Base-by-base conservation (phyloP, 2,797 vertebrate genomes). In the Salarias fasciatus region DNA sequence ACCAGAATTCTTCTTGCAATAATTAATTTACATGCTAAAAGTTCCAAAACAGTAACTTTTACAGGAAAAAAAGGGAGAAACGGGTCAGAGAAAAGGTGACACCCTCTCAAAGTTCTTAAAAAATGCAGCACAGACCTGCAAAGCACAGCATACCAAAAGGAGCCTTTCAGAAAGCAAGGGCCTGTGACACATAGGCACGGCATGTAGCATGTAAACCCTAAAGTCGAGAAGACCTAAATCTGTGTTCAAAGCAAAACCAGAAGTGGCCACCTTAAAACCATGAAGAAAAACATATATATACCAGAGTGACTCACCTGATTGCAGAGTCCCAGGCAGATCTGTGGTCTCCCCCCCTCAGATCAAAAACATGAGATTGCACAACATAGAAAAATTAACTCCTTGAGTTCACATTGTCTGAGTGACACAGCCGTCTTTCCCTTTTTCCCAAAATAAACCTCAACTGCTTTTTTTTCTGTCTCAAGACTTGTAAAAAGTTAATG, bases 321-420 rank as follows among this genome's bases (percentile, higher is more conserved):
- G 80, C 52, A 67, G 57, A 72, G 40, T 80, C 70, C 63, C 73
- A 69, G 70, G 69, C 69, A 83, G 85, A 73, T 75, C 66, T 54
- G 18, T 24, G 29, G 51, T 77, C 77, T 72, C 58, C 64, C 57
- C 33, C 53, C 11, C 56, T 87, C 73, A 88, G 67, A 57, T 72
- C 72, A 79, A 72, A 86, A 79, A 69, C 84, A 89, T 76, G 46
- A 51, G 79, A 79, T 92, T 93, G 81, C 91, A 89, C 88, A 93
- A 92, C 77, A 83, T 24, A 68, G 24, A 68, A 85, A 61, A 82
- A 84, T 75, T 69, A 59, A 77, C 80, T 63, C 67, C 75, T 62
- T 56, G 59, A 56, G 42, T 77, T 86, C 76, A 85, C 64, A 80
- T 69, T 80, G 69, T 78, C 75, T 54, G 55, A 43, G 33, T 63